Evolutionary conservation across 2,797 vertebrate genomes (phyloP), one percentile per base, ranked within the genome.

Genomic region (Tympanoctomys barrerae): DNA sequence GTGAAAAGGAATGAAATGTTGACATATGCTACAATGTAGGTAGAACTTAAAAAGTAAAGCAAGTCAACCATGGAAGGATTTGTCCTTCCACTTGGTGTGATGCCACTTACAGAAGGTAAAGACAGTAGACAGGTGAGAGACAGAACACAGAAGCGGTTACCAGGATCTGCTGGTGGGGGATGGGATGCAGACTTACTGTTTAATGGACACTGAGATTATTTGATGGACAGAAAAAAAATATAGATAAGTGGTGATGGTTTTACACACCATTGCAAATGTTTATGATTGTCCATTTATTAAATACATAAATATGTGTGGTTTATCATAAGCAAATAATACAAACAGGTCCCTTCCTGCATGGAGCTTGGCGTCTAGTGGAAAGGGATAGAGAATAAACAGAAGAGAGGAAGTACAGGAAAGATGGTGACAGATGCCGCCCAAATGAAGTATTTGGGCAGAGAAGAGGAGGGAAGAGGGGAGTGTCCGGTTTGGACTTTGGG

Each of bases 61-160:
- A 87, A 93, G n/a, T 59, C 71, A 81, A 85, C 28, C 81, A 46
- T 11, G 54, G 46, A 62, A 95, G 61, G 90, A 75, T 86, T 62
- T 75, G 70, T 81, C 39, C 42, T 77, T 77, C 42, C 13, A 28
- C 42, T 77, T 4, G 13, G 57, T 70, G 42, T 10, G 54, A 59
- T 39, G 84, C 31, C 22, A 22, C 42, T 89, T 75, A 52, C 5
- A 46, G 7, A 79, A 83, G 24, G 19, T 39, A 87, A 9, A 36
- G n/a, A 49, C 21, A 89, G 9, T 1, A 68, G 18, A 39, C 57
- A 86, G 70, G 85, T 91, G 71, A 85, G 94, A 90, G 71, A 52
- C 61, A 81, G 94, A 82, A 71, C 10, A 21, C 5, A 77, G 77
- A 87, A 77, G 7, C 7, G 28, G 18, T 49, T 31, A 19, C 19